phyloP scores from a whole-genome alignment of 2,797 vertebrate genomes.

The Natrix natrix region DNA sequence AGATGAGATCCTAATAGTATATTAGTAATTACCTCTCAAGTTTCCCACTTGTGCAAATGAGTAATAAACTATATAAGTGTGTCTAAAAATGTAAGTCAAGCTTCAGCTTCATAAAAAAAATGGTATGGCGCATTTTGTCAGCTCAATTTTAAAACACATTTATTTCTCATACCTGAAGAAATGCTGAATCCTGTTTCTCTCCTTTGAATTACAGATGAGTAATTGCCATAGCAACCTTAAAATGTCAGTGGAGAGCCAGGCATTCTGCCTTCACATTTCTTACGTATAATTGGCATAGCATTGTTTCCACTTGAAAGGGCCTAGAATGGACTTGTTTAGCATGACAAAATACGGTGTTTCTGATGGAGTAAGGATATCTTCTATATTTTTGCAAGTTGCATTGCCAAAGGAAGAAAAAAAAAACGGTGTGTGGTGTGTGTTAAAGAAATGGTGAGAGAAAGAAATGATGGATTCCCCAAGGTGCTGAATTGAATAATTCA shows the following conservation, averaged over 20 bases:
- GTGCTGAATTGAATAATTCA: background rate
- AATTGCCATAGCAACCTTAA: conserved; percentile 50
- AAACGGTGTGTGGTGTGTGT: fast-evolving
- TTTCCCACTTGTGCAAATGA: background rate
- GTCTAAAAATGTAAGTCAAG: background rate
- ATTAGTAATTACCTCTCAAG: fast-evolving
- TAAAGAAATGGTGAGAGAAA: background rate
- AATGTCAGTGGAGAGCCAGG: conserved; percentile 36
- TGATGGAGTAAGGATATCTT: conserved; percentile 26
- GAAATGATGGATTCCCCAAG: background rate
- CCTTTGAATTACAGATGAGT: conserved; percentile 37
- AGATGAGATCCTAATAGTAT: background rate
- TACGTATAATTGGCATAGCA: conserved; percentile 31
- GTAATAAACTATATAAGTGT: background rate
- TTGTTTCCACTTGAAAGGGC: conserved; percentile 36
- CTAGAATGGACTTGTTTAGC: conserved; percentile 21
- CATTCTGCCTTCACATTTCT: conserved; percentile 29
- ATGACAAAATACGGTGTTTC: conserved; percentile 6
- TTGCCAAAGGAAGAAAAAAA: background rate
- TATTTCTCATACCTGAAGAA: conserved; percentile 22
- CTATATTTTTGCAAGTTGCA: background rate
- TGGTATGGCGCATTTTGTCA: background rate
- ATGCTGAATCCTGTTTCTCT: conserved; percentile 12
- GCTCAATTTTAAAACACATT: conserved; percentile 28
- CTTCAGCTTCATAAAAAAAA: conserved; percentile 6